A percentile compares a stretch with the other conserved stretches of the same genome.
Conservation (phyloP, 1,140 invertebrate species). For the Drosophila pseudoobscura region DNA sequence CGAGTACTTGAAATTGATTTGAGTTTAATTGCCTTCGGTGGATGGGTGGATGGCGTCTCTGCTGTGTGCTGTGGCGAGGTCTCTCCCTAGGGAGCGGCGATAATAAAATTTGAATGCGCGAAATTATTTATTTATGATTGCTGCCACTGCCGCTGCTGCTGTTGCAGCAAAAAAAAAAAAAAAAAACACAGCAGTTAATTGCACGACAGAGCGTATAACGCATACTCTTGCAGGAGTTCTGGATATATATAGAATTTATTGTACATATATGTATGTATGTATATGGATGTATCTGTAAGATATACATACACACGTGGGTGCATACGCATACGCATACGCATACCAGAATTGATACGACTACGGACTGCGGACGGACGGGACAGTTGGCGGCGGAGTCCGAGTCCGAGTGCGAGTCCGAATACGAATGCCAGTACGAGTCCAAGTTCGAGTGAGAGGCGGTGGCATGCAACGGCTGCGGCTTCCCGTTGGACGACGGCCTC, state of each 20-base stretch:
- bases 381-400: conserved; percentile 18
- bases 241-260: conserved; percentile 18
- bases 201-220: conserved; percentile 58
- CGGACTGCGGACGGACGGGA: conserved; percentile 16
- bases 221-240: conserved; percentile 10
- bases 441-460: conserved; percentile 20
- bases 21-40: conserved; percentile 76
- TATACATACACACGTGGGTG: conserved; percentile 28
- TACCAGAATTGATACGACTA: conserved; percentile 42
- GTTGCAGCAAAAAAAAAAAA: conserved; percentile 30
- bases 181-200: conserved; percentile 82
- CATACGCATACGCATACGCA: conserved; percentile 31
- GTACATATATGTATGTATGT: neutral
- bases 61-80: neutral
- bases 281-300: conserved; percentile 4
- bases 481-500: conserved; percentile 54
- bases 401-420: conserved; percentile 16
- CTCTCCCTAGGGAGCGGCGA: conserved; percentile 24
- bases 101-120: conserved; percentile 75
- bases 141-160: conserved; percentile 25
- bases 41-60: conserved; percentile 13
- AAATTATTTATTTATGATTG: conserved; percentile 83
- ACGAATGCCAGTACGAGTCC: neutral
- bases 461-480: conserved; percentile 69
- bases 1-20: conserved; percentile 83